A percentile compares a stretch with the other conserved stretches of the same genome.
These are phyloP conservation scores for Trypoxylus dichotomus DNA, from an alignment of 1,140 invertebrate species.

Conservation along the genomic window DNA sequence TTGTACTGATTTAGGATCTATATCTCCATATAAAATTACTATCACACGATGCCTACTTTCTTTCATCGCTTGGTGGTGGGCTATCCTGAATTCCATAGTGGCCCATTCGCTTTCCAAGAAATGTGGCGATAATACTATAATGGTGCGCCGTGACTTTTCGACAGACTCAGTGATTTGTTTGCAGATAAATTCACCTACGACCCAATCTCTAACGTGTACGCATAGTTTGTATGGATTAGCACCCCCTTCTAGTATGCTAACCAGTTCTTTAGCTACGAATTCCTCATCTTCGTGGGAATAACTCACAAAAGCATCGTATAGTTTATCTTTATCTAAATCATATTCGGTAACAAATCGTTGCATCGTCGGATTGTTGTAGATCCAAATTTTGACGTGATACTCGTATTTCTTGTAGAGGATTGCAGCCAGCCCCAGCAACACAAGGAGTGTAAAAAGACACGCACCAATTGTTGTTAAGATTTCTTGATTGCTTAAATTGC, in stretches of 20 bases:
- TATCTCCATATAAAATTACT: conserved; percentile 75
- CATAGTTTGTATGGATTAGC: conserved; percentile 66
- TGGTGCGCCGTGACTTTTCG: conserved; percentile 73
- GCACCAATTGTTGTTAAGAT: background rate
- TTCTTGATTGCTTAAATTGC: background rate
- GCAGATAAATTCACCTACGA: conserved; percentile 73
- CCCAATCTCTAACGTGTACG: conserved; percentile 80
- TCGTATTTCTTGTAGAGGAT: conserved; percentile 59
- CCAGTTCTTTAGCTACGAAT: conserved; percentile 69
- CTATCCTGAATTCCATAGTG: conserved; percentile 78
- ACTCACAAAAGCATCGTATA: conserved; percentile 85
- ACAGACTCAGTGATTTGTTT: conserved; percentile 78
- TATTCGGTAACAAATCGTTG: conserved; percentile 69
- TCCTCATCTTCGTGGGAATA: conserved; percentile 80
- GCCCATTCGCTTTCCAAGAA: conserved; percentile 85
- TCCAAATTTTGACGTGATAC: conserved; percentile 68
- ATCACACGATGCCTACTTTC: conserved; percentile 74
- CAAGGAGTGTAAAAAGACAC: background rate
- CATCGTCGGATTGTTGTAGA: conserved; percentile 65
- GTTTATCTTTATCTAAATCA: conserved; percentile 73
- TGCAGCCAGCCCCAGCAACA: background rate
- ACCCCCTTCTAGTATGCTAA: conserved; percentile 66
- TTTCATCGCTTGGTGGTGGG: conserved; percentile 69
- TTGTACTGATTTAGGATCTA: conserved; percentile 64
- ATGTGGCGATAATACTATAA: conserved; percentile 78